Base-by-base conservation (phyloP, 2,888 invertebrate genomes). In the Auanema sp. region DNA sequence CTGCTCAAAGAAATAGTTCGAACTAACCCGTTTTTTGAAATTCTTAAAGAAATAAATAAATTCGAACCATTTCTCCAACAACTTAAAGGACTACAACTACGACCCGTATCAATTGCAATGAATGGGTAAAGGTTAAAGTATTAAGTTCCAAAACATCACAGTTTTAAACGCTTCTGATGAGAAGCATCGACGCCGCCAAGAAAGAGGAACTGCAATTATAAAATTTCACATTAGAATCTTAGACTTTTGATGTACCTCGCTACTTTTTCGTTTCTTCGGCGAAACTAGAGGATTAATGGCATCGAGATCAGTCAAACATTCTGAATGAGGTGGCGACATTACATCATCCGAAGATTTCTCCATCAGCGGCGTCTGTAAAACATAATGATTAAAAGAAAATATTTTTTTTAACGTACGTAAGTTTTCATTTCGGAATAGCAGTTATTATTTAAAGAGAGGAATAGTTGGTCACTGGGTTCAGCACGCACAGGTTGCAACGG, bases 361-460 rank as follows among this genome's bases (percentile, higher is more conserved):
- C 33, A 33, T 33, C 33, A 33, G 33, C 33, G 33, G 33, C 8
- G 33, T 33, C 33, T 33, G 33, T 33, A 33, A 33, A 33, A 33
- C 33, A 33, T 5, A 8, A 33, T 8, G 3, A 5, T 33, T 33
- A 8, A 33, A 33, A 3, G 33, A 33, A 33, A 33, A 5, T 3
- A 47, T 21, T 47, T 6, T 5, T 16, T 6, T 16, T 3, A 18
- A 64, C 60, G 51, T 44, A 61, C 60, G 54, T 62, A 65, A 24
- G 58, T 58, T 54, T 62, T 61, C 65, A 65, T 65, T 58, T 65
- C 65, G n/a, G 61, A 55, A 23, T 60, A 58, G 41, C 41, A 42
- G 50, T 58, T 21, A 40, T 43, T 58, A 50, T 42, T 52, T 14
- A 65, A 54, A 8, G 65, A 51, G 12, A 65, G 60, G 56, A 62